Evolutionary conservation across 2,113 vertebrate species (phyloP).

Genomic region (Sphyrna mokarran): DNA sequence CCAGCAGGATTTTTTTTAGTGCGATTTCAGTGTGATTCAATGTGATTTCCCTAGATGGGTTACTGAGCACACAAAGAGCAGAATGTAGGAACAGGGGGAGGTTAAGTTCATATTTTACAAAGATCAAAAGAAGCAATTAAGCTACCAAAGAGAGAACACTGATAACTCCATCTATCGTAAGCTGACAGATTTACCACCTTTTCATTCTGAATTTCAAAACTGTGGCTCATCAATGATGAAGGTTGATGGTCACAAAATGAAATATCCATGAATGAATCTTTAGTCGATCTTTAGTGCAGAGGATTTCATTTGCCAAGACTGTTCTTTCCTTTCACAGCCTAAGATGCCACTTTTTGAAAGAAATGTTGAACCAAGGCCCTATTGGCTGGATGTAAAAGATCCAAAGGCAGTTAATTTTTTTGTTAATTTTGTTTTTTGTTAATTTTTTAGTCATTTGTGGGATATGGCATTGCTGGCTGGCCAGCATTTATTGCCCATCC

Average conservation of each 20-base stretch:
- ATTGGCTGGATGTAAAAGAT: neutral
- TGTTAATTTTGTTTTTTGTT: neutral
- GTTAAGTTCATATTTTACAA: conserved; percentile 15
- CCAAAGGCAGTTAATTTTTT: neutral
- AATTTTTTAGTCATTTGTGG: neutral
- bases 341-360: neutral
- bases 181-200: neutral
- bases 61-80: conserved; percentile 8
- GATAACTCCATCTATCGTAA: neutral
- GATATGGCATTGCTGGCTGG: neutral
- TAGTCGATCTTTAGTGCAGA: neutral
- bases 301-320: neutral
- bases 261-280: neutral
- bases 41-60: neutral
- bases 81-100: neutral
- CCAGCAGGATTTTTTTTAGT: neutral
- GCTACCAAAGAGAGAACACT: neutral
- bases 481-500: neutral
- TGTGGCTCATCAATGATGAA: neutral
- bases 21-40: neutral
- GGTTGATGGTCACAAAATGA: neutral
- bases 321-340: neutral
- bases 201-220: neutral
- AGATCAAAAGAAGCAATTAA: neutral
- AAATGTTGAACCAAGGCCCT: neutral